phyloP scores from a whole-genome alignment of 2,113 vertebrate genomes.

The Riparia riparia region DNA sequence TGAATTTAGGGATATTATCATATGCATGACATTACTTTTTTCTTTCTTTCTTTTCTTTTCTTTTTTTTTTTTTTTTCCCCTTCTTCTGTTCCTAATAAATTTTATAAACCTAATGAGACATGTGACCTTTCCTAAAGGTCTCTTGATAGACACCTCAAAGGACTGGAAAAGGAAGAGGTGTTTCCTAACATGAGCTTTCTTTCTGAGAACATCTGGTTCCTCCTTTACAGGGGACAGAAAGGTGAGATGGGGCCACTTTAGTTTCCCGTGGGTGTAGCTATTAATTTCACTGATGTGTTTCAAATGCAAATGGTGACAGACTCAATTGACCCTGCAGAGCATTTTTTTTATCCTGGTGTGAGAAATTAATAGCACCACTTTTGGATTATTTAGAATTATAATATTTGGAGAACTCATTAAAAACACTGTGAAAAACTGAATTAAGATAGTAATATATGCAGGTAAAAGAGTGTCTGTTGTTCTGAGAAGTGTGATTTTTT shows the following conservation, averaged over 20 bases:
- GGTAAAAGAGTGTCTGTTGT: neutral
- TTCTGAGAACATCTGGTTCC: neutral
- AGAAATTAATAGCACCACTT: neutral
- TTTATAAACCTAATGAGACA: neutral
- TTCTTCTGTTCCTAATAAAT: neutral
- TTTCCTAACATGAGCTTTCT: slow-evolving; percentile 49
- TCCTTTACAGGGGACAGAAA: neutral
- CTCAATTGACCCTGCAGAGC: neutral
- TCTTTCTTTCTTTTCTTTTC: neutral
- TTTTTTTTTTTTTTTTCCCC: neutral
- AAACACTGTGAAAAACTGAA: neutral
- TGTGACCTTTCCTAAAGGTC: neutral
- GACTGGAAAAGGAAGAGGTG: neutral
- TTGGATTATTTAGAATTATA: neutral
- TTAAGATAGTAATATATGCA: neutral
- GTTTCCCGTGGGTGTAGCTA: neutral
- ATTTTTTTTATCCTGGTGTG: neutral
- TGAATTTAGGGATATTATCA: neutral
- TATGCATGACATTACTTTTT: neutral
- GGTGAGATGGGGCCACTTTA: neutral
- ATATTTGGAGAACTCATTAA: neutral
- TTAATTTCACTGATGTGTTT: neutral
- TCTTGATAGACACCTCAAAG: neutral
- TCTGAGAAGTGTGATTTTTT: neutral
- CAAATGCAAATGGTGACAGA: neutral